Conservation (phyloP, 2,113 vertebrate species). For the Corvus hawaiiensis region DNA sequence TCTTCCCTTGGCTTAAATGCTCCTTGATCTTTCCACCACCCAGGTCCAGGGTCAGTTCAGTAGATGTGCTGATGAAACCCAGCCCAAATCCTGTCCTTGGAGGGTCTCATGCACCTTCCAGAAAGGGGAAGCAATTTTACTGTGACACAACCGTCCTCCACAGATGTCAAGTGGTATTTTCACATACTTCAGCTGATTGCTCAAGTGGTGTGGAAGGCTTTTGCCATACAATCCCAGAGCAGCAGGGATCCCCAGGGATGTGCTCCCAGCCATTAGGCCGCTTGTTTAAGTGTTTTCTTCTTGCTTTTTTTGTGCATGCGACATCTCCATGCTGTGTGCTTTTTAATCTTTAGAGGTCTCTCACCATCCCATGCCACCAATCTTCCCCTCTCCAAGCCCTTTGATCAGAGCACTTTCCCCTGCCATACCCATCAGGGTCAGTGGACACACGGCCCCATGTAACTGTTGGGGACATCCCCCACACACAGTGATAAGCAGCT, state of each 20-base stretch:
- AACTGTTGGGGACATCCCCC: not conserved
- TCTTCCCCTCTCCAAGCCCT: not conserved
- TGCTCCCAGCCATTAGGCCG: not conserved
- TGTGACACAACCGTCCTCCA: fast-evolving
- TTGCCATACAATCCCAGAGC: not conserved
- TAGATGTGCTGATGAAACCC: not conserved
- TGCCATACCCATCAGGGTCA: not conserved
- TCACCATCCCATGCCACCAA: fast-evolving
- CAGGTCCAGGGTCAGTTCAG: no score
- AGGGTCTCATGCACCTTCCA: not conserved
- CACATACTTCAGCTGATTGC: not conserved
- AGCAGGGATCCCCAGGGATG: not conserved
- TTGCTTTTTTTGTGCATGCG: not conserved
- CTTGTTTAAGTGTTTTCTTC: not conserved
- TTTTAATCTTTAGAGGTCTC: not conserved
- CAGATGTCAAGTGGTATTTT: not conserved
- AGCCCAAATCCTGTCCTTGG: not conserved
- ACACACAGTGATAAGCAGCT: not conserved
- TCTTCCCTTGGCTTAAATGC: not conserved
- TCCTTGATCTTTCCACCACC: not conserved
- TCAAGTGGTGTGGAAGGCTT: not conserved
- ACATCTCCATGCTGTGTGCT: not conserved
- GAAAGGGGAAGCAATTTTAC: not conserved
- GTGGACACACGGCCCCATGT: fast-evolving
- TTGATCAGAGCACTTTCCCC: not conserved